A percentile compares a stretch with the other conserved stretches of the same genome.
phyloP scores from a whole-genome alignment of 2,113 vertebrate species.

The Beaufortia kweichowensis region DNA sequence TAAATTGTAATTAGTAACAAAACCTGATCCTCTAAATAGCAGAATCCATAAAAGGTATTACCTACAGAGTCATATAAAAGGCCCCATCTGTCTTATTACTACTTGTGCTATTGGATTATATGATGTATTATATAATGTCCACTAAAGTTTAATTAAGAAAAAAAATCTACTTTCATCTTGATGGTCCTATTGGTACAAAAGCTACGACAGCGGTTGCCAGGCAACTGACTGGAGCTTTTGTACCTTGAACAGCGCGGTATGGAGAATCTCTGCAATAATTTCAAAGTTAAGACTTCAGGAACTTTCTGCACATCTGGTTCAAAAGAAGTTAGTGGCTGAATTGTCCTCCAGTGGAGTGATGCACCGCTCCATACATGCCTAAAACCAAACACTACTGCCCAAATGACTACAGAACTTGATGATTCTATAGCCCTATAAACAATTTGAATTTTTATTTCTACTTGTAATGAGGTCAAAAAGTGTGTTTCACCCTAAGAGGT shows the following conservation, averaged over 20 bases:
- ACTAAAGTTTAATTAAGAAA: slow-evolving; percentile 11
- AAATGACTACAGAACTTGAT: background rate
- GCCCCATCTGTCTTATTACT: background rate
- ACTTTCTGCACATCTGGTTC: background rate
- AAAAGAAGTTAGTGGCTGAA: background rate
- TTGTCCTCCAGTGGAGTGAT: background rate
- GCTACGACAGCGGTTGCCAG: slow-evolving; percentile 16
- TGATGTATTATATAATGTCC: background rate
- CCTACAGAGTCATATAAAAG: background rate
- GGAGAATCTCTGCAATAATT: slow-evolving; percentile 22
- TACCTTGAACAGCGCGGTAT: slow-evolving; percentile 9
- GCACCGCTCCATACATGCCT: background rate
- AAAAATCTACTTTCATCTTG: background rate
- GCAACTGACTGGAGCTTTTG: slow-evolving; percentile 35
- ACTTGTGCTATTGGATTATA: background rate
- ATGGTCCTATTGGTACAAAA: background rate
- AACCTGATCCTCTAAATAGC: background rate
- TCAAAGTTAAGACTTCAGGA: background rate
- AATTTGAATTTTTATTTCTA: slow-evolving; percentile 1
- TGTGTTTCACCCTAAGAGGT: background rate
- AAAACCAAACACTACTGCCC: background rate
- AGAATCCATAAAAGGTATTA: background rate
- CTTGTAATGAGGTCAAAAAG: background rate
- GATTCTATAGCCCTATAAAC: background rate
- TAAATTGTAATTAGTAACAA: background rate